These are phyloP conservation scores for Sarotherodon lohbergeri DNA, from an alignment of 2,113 vertebrate genomes.

Conservation along the genomic window DNA sequence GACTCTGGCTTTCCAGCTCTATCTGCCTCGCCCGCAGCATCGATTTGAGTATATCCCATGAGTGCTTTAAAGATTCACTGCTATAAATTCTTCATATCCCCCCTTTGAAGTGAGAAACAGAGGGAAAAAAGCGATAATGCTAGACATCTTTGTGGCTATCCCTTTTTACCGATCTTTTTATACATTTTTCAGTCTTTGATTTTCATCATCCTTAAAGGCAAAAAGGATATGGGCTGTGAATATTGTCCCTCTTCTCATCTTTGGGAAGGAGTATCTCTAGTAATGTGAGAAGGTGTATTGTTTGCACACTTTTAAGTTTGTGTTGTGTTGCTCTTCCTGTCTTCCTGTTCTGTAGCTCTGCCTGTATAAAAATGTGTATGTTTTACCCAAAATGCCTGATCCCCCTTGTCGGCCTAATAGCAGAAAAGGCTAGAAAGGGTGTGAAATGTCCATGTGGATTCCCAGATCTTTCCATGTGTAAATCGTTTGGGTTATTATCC, in stretches of 20 bases:
- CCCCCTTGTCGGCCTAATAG: neutral
- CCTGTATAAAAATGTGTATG: neutral
- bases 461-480: neutral
- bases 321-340: neutral
- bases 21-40: conserved; percentile 63
- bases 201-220: conserved; percentile 26
- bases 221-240: neutral
- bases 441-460: conserved; percentile 14
- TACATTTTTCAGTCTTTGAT: conserved; percentile 12
- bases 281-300: neutral
- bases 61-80: conserved; percentile 71
- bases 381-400: neutral
- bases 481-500: conserved; percentile 1
- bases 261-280: neutral
- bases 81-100: conserved; percentile 73
- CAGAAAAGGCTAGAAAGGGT: conserved; percentile 5
- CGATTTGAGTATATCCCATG: conserved; percentile 63
- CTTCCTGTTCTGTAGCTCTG: neutral
- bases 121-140: conserved; percentile 43
- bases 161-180: neutral
- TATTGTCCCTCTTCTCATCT: neutral
- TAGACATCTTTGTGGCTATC: conserved; percentile 29
- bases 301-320: neutral
- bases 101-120: conserved; percentile 64
- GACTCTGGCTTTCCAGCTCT: conserved; percentile 42